These are phyloP conservation scores for Aleiodes leptofemur DNA, from an alignment of 2,888 invertebrate genomes.

Conservation along the genomic window DNA sequence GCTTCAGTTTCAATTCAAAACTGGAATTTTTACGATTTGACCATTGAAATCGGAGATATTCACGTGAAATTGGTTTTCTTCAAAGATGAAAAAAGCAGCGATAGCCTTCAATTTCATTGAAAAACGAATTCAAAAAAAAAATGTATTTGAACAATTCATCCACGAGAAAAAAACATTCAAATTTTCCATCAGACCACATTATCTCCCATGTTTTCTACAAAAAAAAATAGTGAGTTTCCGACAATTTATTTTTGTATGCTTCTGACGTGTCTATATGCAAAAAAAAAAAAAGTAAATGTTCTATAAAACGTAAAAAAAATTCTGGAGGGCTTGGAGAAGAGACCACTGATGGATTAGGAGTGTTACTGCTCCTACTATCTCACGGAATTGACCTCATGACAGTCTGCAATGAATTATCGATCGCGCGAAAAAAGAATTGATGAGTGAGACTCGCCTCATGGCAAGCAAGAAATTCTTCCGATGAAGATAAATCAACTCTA, in stretches of 20 bases:
- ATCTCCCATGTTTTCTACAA: no score
- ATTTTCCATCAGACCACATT: no score
- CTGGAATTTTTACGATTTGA: no score
- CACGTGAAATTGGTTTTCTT: no score
- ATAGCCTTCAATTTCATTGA: no score
- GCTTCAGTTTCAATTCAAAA: no score
- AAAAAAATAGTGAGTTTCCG: not conserved
- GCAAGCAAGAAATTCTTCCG: slow-evolving; percentile 6
- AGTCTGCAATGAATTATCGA: slow-evolving; percentile 39
- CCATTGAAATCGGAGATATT: no score
- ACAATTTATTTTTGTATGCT: not conserved
- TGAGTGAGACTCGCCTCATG: slow-evolving; percentile 21
- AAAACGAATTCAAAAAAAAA: no score
- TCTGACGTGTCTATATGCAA: not conserved
- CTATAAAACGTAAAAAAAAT: not conserved
- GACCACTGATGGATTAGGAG: slow-evolving; percentile 11
- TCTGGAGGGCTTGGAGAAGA: slow-evolving; percentile 7
- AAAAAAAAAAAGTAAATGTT: slow-evolving; percentile 1
- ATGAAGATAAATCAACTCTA: slow-evolving; percentile 33
- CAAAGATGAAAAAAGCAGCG: no score
- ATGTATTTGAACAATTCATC: no score
- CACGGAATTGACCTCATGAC: slow-evolving; percentile 32
- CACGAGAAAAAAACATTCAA: no score
- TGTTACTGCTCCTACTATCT: slow-evolving; percentile 1
- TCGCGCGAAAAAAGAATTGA: slow-evolving; percentile 19